Evolutionary conservation across 2,888 invertebrate genomes (phyloP).

Genomic region (Lamellibrachia columna): DNA sequence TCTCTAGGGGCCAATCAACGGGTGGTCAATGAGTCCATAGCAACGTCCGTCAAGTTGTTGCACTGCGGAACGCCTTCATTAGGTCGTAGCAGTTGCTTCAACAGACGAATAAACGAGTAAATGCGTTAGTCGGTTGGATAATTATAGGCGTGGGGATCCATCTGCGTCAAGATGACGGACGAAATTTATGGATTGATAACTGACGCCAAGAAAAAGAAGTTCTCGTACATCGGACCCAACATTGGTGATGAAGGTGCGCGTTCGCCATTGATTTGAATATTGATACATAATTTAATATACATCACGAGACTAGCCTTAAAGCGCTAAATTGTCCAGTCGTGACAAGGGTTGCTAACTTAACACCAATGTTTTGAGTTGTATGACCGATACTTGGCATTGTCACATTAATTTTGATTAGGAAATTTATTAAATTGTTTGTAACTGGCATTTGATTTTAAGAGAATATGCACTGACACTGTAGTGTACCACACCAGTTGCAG

Average conservation of each 20-base stretch:
- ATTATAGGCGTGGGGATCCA: slow-evolving; percentile 13
- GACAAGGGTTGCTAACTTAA: background rate
- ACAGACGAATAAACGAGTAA: slow-evolving; percentile 5
- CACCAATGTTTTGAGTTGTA: background rate
- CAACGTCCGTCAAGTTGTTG: slow-evolving; percentile 12
- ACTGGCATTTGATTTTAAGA: too few relatives aligned
- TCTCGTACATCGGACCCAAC: slow-evolving; percentile 53
- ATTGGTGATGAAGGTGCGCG: slow-evolving; percentile 61
- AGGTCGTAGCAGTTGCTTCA: background rate
- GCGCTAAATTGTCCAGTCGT: background rate
- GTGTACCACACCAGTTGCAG: too few relatives aligned
- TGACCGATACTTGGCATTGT: background rate
- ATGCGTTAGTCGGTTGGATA: background rate
- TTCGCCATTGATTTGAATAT: background rate
- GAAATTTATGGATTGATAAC: slow-evolving; percentile 56
- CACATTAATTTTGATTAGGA: background rate
- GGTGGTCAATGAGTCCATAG: slow-evolving; percentile 3
- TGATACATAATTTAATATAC: too few relatives aligned
- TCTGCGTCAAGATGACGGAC: slow-evolving; percentile 52
- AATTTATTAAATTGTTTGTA: background rate
- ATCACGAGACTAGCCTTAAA: background rate
- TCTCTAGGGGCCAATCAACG: slow-evolving; percentile 16
- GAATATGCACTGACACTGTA: too few relatives aligned
- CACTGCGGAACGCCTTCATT: background rate
- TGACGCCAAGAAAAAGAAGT: slow-evolving; percentile 60